Base-by-base conservation (phyloP, 2,797 vertebrate species). In the Spinibarbus caldwelli region DNA sequence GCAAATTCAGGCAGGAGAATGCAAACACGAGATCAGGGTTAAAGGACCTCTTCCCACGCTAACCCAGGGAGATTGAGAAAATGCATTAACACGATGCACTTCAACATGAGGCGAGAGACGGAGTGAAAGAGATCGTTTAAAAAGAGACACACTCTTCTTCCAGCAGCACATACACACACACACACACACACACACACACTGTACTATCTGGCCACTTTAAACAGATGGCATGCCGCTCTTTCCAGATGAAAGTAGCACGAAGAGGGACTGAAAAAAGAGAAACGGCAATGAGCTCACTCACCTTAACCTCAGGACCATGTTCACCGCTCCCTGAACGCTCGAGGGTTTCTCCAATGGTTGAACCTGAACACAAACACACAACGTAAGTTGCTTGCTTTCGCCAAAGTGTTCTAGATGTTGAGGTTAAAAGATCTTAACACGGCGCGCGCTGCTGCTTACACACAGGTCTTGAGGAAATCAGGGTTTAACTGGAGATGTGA, bases 271-370 rank as follows among this genome's bases (percentile, higher is more conserved):
- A 43, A 72, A 67, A 70, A 66, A 59, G 2, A 81, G 31, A 54
- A 43, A 52, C 3, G 0, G 17, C 57, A 76, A 54, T 15, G 3
- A 11, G 57, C 83, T 59, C 71, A 89, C 96, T 97, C 94, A 99
- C 98, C 98, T 98, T 94, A 99, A 95, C 91, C 98, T 96, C 90
- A 99, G 95, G 80, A 99, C 98, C 94, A 99, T 97, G 95, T 99
- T 99, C 92, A 99, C 94, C 0, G 96, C 96, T 90, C 95, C 94
- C 92, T 96, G 95, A 92, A 92, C 93, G 90, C 94, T 94, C 78
- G 94, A 91, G 0, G 93, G 91, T 78, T 94, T 94, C 90, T 95
- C 95, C 85, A 92, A 95, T 17, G 96, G 95, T 88, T 95, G 96
- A 88, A 96, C 95, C 97, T 99, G 94, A 80, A 89, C 82, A 82